Conservation (phyloP, 35 echinoderm and acorn worm species). For the Lytechinus variegatus region DNA sequence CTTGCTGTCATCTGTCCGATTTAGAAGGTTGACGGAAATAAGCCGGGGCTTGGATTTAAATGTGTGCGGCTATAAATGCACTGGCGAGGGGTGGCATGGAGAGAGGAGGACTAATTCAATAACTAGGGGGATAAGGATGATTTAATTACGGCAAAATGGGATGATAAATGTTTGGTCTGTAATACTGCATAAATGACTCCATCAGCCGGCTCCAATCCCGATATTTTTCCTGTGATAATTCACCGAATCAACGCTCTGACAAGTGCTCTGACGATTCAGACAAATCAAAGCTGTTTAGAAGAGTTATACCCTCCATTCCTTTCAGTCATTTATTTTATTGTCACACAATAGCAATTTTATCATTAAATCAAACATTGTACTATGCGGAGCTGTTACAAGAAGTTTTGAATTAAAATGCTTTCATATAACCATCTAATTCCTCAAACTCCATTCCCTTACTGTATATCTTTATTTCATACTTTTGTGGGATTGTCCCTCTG, state of each 20-base stretch:
- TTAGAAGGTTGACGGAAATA: conserved; percentile 40
- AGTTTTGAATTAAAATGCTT: too few species aligned
- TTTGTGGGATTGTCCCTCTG: too few species aligned
- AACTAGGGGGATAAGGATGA: conserved; percentile 42
- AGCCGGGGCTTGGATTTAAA: conserved; percentile 17
- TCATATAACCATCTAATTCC: too few species aligned
- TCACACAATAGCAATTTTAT: background rate
- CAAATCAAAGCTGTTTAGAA: background rate
- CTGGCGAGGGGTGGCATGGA: background rate
- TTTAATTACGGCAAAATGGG: conserved; percentile 34
- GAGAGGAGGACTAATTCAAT: conserved; percentile 18
- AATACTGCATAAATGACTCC: conserved; percentile 11
- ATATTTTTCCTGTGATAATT: conserved; percentile 14
- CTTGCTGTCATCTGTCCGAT: conserved; percentile 31
- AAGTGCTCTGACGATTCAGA: background rate
- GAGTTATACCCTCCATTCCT: background rate
- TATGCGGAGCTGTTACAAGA: too few species aligned
- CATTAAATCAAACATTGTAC: background rate
- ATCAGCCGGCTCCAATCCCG: background rate
- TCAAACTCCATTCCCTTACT: too few species aligned
- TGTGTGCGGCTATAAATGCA: conserved; percentile 17
- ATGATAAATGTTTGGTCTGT: conserved; percentile 21
- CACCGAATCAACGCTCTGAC: background rate
- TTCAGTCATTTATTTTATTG: background rate
- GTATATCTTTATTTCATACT: too few species aligned